Percentiles rank a stretch among this genome's conserved stretches.
Evolutionary conservation across 2,113 vertebrate species (phyloP).

Genomic region (Pheucticus melanocephalus): DNA sequence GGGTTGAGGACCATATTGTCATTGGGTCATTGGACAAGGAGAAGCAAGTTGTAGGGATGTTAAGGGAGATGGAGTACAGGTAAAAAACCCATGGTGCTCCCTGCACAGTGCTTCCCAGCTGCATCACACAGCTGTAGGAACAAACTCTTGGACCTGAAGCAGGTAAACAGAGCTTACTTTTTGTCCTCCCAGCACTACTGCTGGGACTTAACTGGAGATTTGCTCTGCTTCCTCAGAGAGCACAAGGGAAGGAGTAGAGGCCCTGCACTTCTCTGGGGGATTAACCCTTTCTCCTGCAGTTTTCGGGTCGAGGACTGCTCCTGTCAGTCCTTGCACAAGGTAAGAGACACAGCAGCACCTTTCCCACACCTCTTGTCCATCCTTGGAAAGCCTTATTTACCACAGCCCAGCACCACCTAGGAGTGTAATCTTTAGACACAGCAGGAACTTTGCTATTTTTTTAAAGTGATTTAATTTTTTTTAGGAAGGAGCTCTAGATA

Average conservation of each 20-base stretch:
- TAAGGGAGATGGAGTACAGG: fast-evolving
- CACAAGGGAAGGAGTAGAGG: neutral
- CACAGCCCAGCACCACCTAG: neutral
- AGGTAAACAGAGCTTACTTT: neutral
- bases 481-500: neutral
- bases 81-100: neutral
- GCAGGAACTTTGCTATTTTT: neutral
- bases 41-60: neutral
- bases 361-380: neutral
- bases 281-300: neutral
- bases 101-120: neutral
- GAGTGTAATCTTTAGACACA: neutral
- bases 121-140: fast-evolving
- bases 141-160: neutral
- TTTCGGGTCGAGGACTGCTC: neutral
- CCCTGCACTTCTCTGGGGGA: neutral
- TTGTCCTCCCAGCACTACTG: neutral
- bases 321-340: neutral
- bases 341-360: neutral
- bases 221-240: neutral
- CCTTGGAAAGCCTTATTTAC: neutral
- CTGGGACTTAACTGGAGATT: neutral
- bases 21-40: neutral
- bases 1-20: neutral
- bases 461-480: neutral